phyloP scores from a whole-genome alignment of 2,888 invertebrate genomes.

The Drosophila neutralis region DNA sequence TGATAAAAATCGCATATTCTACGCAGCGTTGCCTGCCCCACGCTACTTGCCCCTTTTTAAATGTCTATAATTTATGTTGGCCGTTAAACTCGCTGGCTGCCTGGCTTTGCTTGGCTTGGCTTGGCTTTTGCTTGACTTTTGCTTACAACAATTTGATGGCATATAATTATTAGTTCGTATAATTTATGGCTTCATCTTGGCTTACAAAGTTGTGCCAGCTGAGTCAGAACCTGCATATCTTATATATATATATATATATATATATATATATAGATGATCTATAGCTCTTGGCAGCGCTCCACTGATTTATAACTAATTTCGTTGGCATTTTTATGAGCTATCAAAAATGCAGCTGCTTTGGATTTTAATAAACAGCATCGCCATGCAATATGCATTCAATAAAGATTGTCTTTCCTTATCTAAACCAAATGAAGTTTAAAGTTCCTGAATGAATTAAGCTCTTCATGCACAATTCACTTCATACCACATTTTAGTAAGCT shows the following conservation, averaged over 20 bases:
- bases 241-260: not conserved
- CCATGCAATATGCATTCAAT: slow-evolving; percentile 26
- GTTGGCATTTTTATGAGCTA: slow-evolving; percentile 58
- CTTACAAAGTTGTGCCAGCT: slow-evolving; percentile 58
- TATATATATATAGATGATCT: not conserved
- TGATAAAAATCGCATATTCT: slow-evolving; percentile 76
- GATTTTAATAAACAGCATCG: slow-evolving; percentile 51
- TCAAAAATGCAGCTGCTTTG: slow-evolving; percentile 48
- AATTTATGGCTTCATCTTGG: slow-evolving; percentile 73
- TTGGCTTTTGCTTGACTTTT: slow-evolving; percentile 28
- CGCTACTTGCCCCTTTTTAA: slow-evolving; percentile 57
- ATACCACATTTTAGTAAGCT: not conserved
- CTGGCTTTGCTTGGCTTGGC: slow-evolving; percentile 35
- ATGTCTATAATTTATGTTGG: slow-evolving; percentile 76
- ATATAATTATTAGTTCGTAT: slow-evolving; percentile 78
- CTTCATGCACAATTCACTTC: not conserved
- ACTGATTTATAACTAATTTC: slow-evolving; percentile 75
- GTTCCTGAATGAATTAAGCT: not conserved
- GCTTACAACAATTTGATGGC: slow-evolving; percentile 73
- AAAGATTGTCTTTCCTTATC: slow-evolving; percentile 14
- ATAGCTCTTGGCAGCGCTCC: slow-evolving; percentile 13
- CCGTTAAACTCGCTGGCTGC: slow-evolving; percentile 66
- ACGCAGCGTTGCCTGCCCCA: slow-evolving; percentile 43
- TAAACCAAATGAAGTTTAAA: slow-evolving; percentile 2
- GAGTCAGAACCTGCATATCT: slow-evolving; percentile 28